phyloP scores from a whole-genome alignment of 2,797 vertebrate species.

The Gambusia yucatana region DNA sequence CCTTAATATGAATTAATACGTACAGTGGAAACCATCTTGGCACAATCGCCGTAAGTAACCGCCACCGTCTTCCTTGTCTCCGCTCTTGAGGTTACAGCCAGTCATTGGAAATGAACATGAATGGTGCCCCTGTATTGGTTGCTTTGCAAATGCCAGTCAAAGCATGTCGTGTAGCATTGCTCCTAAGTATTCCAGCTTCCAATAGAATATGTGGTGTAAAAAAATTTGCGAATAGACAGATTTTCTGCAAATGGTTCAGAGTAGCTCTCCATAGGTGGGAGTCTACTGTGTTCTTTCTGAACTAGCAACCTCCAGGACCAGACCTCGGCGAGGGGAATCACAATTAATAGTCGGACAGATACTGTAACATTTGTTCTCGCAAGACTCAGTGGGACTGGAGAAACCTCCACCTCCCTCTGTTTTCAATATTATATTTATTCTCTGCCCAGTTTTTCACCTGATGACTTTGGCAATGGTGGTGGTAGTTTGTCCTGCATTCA shows the following conservation, averaged over 20 bases:
- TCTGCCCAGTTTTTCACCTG: constrained; percentile 24
- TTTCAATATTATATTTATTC: constrained; percentile 29
- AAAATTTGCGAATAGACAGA: not conserved
- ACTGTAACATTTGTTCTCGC: not conserved
- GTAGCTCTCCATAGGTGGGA: not conserved
- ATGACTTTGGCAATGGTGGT: too few species aligned
- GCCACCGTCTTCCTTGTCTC: not conserved
- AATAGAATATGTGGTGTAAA: not conserved
- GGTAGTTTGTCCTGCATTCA: too few species aligned
- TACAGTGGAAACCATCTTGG: not conserved
- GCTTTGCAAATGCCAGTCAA: not conserved
- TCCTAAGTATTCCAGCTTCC: not conserved
- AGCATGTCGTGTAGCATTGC: not conserved
- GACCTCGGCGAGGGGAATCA: not conserved
- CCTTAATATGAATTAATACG: not conserved
- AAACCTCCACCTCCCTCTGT: constrained; percentile 26
- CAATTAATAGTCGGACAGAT: not conserved
- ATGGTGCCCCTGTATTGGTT: not conserved
- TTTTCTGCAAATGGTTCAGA: not conserved
- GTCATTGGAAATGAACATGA: not conserved
- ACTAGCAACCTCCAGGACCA: not conserved
- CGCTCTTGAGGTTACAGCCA: not conserved
- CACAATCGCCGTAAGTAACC: not conserved
- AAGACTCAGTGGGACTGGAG: not conserved
- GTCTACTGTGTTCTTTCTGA: not conserved